Evolutionary conservation across 2,888 invertebrate species (phyloP), one percentile per base, ranked within the genome.

Genomic region (Diplolepis rosae): DNA sequence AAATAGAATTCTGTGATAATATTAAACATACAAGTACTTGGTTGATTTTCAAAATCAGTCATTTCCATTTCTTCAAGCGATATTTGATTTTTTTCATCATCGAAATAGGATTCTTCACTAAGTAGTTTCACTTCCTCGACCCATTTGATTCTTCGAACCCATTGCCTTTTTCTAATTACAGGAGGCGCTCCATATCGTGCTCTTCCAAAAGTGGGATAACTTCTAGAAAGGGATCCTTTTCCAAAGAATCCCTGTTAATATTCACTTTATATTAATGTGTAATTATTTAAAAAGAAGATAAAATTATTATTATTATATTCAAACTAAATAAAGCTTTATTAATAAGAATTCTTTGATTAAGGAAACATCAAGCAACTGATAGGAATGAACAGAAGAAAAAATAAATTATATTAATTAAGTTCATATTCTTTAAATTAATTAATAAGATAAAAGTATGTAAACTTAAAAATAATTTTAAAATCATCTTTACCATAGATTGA

Each of bases 181-280:
- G 89, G 87, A 66, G 90, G 91, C 48, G 85, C 85, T 67, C 85
- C 86, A 32, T 89, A 89, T 75, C 82, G 88, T 52, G 81, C 82
- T 80, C 87, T 89, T 32, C 86, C 87, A 74, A 88, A 89, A 32
- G 85, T 88, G 71, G 90, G 93, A 79, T 89, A 90, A 24, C 92
- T 91, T 42, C 92, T 90, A 0, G 94, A 94, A 48, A 91, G 85
- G 6, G 92, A 92, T 1, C 94, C 94, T 89, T 95, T 95, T 0
- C 95, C 95, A 89, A 94, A 95, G 85, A 91, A 94, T 0, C 95
- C 95, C 89, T 90, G 54, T n/a, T 48, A 52, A 56, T n/a, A 65
- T 24, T 39, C 13, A 22, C 1, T 28, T 7, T n/a, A 70, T n/a
- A 52, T 27, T 11, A 73, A 18, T n/a, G n/a, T n/a, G n/a, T n/a